Evolutionary conservation across 2,888 invertebrate species (phyloP).

Genomic region (Drosophila cracens): DNA sequence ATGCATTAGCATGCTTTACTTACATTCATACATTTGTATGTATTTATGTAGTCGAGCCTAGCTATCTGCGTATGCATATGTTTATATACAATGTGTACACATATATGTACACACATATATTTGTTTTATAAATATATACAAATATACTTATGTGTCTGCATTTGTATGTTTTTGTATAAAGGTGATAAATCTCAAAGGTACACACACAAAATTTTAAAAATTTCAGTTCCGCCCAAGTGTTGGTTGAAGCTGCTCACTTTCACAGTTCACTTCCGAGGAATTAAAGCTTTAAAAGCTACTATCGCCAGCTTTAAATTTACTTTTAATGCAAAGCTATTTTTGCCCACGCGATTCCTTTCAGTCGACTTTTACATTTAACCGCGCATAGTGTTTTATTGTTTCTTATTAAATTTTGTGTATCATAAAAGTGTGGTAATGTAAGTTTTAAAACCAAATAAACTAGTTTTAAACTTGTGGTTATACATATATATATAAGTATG

Average conservation of each 20-base stretch:
- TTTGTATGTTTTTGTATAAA: background rate
- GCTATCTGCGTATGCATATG: background rate
- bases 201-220: constrained; percentile 28
- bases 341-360: constrained; percentile 46
- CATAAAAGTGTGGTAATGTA: background rate
- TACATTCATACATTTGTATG: background rate
- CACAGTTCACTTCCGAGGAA: constrained; percentile 30
- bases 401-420: background rate
- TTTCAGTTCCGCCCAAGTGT: constrained; percentile 24
- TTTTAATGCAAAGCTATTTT: constrained; percentile 43
- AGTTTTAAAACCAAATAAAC: background rate
- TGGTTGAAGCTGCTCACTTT: constrained; percentile 28
- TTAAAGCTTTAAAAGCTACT: constrained; percentile 56
- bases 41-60: background rate
- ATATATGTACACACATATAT: background rate
- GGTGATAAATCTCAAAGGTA: constrained; percentile 19
- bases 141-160: background rate
- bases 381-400: constrained; percentile 20
- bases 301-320: constrained; percentile 43
- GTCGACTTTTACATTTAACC: constrained; percentile 35
- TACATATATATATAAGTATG: background rate
- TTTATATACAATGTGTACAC: background rate
- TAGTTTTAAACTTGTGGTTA: background rate
- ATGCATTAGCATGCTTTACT: background rate
- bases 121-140: constrained; percentile 2